Evolutionary conservation across 2,113 vertebrate genomes (phyloP).

Genomic region (chimpanzee (Pan troglodytes)): NHGRI_mPanTro3-v2.1_pri NC_072412.2:40299001-40299500

Average conservation of each 20-base stretch:
- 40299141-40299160: background rate
- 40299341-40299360: background rate
- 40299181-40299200: background rate
- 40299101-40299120: background rate
- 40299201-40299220: background rate
- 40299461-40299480: background rate
- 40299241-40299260: background rate
- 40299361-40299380: too few relatives aligned
- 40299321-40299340: background rate
- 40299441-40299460: background rate
- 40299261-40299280: background rate
- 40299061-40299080: background rate
- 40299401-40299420: background rate
- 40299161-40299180: background rate
- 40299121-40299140: too few relatives aligned
- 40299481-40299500: background rate
- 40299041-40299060: background rate
- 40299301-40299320: background rate
- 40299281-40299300: background rate
- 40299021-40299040: background rate
- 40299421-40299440: background rate
- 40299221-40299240: background rate
- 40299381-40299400: background rate
- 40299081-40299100: background rate
- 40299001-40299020: background rate